Base-by-base conservation (phyloP, 1,140 invertebrate genomes). In the Gonioctena quinquepunctata region DNA sequence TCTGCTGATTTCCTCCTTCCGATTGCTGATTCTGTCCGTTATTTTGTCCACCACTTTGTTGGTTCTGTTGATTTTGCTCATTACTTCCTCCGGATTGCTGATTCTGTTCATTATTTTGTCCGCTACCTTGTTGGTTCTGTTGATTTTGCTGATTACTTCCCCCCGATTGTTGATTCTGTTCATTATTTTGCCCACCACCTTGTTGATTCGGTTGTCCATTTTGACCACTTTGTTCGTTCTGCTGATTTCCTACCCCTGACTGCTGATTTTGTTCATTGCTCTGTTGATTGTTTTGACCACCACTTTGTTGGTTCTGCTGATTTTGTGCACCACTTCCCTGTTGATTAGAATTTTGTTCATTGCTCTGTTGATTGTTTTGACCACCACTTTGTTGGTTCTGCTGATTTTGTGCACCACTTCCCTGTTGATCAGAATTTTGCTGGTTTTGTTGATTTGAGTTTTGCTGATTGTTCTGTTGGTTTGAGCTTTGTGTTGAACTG, bases 1-100 rank as follows among this genome's bases (percentile, higher is more conserved):
- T 77, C 5, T 76, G 73, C 50, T 57, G 68, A 11, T 59, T 33
- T 33, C 69, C 70, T 65, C 77, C 76, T 7, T 76, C n/a, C 60
- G 27, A 13, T 54, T 62, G 73, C 19, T 74, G 70, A 57, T 63
- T 67, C 60, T 72, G 71, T 61, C 61, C 56, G 5, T 71, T 52
- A 78, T 73, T 49, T 56, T 62, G 50, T 42, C 13, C 33, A 3
- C 11, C 11, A 42, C 16, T 42, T 42, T 71, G 13, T 78, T 72
- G 5, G 63, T 77, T 76, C 5, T 76, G 73, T 28, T 74, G 68
- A 57, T 66, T 67, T 64, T 72, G 71, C 57, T 68, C 66, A 49
- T 67, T 64, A 52, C 64, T 75, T 71, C 48, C n/a, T n/a, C 23
- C 57, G 33, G 16, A 16, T 28, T 59, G 54, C 61, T 48, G 52